phyloP scores from a whole-genome alignment of 1,140 invertebrate species.

The Drosophila sproati region DNA sequence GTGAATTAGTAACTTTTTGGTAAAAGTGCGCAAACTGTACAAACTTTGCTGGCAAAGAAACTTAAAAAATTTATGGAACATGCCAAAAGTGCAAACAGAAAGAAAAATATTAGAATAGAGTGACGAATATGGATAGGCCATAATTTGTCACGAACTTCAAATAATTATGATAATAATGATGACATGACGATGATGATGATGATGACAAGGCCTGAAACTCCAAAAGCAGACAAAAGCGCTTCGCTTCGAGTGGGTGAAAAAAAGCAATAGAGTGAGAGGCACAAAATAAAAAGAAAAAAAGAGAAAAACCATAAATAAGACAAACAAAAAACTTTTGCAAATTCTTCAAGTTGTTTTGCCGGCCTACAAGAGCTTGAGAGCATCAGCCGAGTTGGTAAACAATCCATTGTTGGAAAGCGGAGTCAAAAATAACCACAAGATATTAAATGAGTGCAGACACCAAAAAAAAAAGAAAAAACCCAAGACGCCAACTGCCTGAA shows the following conservation, averaged over 20 bases:
- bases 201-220: constrained; percentile 10
- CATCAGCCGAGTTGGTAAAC: constrained; percentile 18
- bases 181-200: constrained; percentile 16
- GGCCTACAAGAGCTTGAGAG: constrained; percentile 32
- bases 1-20: neutral
- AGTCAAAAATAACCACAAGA: constrained; percentile 46
- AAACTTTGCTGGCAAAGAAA: neutral
- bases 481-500: neutral
- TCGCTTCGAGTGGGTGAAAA: constrained; percentile 37
- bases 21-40: neutral
- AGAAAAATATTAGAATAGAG: constrained; percentile 43
- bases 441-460: constrained; percentile 23
- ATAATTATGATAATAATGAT: constrained; percentile 17
- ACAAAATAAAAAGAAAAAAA: neutral
- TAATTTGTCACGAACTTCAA: constrained; percentile 59
- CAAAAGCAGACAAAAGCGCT: constrained; percentile 28
- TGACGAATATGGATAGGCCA: constrained; percentile 51
- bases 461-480: neutral
- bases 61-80: neutral
- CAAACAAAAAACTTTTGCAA: constrained; percentile 37
- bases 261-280: neutral
- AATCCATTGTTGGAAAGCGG: constrained; percentile 36
- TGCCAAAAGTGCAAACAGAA: constrained; percentile 7
- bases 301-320: constrained; percentile 5
- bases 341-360: constrained; percentile 46